A percentile compares a stretch with the other conserved stretches of the same genome.
Conservation (phyloP, 2,113 vertebrate genomes). For the Oncorhynchus masou region DNA sequence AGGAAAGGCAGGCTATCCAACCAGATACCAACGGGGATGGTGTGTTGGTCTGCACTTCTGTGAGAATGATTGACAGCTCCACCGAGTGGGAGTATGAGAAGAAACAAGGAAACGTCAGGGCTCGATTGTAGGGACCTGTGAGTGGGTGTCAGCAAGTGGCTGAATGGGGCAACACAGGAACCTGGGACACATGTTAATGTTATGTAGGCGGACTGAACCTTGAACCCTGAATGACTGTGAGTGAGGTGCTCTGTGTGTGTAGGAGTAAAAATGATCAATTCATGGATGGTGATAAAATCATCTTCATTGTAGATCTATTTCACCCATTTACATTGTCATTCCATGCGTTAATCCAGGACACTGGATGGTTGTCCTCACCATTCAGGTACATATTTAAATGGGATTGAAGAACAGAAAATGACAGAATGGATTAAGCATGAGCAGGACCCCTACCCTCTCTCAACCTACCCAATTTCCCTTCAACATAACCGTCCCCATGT, state of each 20-base stretch:
- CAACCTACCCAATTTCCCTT: too few relatives aligned
- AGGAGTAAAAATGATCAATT: background rate
- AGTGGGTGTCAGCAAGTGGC: conserved; percentile 72
- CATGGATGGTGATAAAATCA: conserved; percentile 1
- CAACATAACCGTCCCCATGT: too few relatives aligned
- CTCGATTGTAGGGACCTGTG: conserved; percentile 53
- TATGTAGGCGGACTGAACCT: conserved; percentile 34
- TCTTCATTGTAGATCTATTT: conserved; percentile 11
- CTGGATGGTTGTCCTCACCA: conserved; percentile 38
- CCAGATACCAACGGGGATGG: background rate
- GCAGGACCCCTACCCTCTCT: too few relatives aligned
- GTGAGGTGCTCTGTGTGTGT: conserved; percentile 24
- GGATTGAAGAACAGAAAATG: too few relatives aligned
- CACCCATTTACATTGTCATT: conserved; percentile 48
- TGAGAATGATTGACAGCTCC: conserved; percentile 60
- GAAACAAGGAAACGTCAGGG: conserved; percentile 52
- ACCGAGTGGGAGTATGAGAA: conserved; percentile 68
- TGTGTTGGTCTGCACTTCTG: background rate
- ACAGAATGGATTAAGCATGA: too few relatives aligned
- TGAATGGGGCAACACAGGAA: conserved; percentile 66
- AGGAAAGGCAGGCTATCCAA: background rate
- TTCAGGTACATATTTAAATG: too few relatives aligned
- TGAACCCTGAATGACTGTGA: conserved; percentile 54
- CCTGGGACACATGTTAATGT: conserved; percentile 66
- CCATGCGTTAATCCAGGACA: background rate